These are phyloP conservation scores for Phalacrocorax carbo DNA, from an alignment of 2,113 vertebrate genomes.

Conservation along the genomic window DNA sequence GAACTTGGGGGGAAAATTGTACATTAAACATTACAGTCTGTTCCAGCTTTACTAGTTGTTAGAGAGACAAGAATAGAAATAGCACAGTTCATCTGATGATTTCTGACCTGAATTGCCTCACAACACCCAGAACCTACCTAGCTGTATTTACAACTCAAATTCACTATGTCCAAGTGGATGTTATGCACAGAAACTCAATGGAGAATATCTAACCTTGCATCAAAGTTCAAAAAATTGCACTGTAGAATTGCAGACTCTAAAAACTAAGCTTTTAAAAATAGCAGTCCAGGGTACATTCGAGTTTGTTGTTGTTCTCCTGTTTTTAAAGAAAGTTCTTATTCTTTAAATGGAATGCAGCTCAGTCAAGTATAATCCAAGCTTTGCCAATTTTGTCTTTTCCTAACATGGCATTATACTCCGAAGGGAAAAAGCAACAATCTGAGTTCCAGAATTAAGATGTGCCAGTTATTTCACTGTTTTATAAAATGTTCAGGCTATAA, in stretches of 20 bases:
- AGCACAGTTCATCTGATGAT: background rate
- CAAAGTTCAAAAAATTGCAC: background rate
- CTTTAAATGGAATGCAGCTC: background rate
- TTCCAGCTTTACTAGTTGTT: background rate
- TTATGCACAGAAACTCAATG: background rate
- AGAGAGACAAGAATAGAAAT: background rate
- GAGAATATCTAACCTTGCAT: background rate
- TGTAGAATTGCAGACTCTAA: background rate
- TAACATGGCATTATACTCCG: background rate
- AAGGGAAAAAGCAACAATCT: background rate
- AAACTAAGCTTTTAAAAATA: background rate
- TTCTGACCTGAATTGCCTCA: background rate
- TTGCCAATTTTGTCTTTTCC: background rate
- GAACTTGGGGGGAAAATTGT: conserved; percentile 73
- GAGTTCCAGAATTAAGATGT: background rate
- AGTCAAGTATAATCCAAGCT: background rate
- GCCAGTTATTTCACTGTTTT: background rate
- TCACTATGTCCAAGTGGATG: background rate
- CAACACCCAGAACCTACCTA: background rate
- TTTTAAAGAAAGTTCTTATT: background rate
- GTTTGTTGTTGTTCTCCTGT: background rate
- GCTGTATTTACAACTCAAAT: background rate
- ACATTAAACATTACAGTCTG: background rate
- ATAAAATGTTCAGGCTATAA: background rate
- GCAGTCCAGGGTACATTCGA: background rate